phyloP scores from a whole-genome alignment of 2,113 vertebrate genomes.

The Sialia sialis region DNA sequence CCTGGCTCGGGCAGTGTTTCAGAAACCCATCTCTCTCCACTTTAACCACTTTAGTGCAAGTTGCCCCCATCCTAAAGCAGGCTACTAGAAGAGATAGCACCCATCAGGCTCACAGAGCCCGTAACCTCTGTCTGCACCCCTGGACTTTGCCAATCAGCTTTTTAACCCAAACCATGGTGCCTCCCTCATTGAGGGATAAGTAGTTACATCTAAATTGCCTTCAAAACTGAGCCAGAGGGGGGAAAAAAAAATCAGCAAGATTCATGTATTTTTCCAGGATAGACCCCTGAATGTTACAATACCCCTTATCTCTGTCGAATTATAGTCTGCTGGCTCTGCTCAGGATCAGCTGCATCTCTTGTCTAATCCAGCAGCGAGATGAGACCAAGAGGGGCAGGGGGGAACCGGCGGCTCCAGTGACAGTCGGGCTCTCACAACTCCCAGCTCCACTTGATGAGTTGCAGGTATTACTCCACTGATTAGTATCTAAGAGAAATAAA shows the following conservation, averaged over 20 bases:
- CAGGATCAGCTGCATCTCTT: conserved; percentile 38
- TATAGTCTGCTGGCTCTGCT: conserved; percentile 52
- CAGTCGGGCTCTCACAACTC: not conserved
- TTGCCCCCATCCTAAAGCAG: not conserved
- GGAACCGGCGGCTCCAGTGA: not conserved
- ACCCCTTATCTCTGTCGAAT: conserved; percentile 25
- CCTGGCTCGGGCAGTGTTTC: not conserved
- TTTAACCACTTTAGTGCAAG: not conserved
- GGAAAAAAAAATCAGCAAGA: not conserved
- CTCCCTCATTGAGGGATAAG: not conserved
- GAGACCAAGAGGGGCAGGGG: conserved; percentile 15
- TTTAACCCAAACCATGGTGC: not conserved
- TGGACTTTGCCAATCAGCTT: not conserved
- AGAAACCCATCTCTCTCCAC: not conserved
- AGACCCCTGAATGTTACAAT: not conserved
- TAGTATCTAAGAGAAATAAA: conserved; percentile 40
- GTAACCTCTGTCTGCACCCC: not conserved
- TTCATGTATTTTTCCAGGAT: conserved; percentile 10
- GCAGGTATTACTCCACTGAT: conserved; percentile 50
- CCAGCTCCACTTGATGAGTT: conserved; percentile 40
- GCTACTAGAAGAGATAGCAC: not conserved
- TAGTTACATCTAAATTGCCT: not conserved
- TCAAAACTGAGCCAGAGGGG: not conserved
- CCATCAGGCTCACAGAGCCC: not conserved
- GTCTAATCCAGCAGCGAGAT: conserved; percentile 49